A percentile compares a stretch with the other conserved stretches of the same genome.
phyloP scores from a whole-genome alignment of 2,888 invertebrate genomes.

The Microplitis manilae region DNA sequence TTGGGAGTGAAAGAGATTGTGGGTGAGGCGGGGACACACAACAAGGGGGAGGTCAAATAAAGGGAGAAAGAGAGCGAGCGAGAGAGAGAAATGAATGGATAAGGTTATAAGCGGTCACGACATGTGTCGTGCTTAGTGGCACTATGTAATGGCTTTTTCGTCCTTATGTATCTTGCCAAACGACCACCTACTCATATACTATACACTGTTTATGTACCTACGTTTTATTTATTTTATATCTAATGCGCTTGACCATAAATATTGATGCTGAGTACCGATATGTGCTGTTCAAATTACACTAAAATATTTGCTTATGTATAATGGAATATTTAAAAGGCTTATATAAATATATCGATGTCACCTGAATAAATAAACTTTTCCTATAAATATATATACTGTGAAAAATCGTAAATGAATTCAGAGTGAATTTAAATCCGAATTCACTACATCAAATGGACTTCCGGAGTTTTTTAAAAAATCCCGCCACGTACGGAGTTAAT shows the following conservation, averaged over 20 bases:
- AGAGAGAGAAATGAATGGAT: conserved; percentile 20
- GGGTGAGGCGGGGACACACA: conserved; percentile 32
- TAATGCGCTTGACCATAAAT: conserved; percentile 54
- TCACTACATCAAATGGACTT: no score
- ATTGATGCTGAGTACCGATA: conserved; percentile 55
- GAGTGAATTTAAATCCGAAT: no score
- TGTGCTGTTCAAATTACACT: conserved; percentile 18
- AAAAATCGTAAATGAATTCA: no score
- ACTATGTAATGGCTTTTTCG: conserved; percentile 62
- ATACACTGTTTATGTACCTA: conserved; percentile 42
- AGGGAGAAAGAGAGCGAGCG: conserved; percentile 20
- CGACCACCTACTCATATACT: conserved; percentile 17
- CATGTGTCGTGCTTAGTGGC: conserved; percentile 64
- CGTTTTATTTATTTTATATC: conserved; percentile 33
- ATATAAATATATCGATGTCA: no score
- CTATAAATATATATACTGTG: no score
- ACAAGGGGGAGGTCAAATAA: conserved; percentile 33
- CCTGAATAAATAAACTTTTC: no score
- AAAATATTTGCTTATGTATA: background rate
- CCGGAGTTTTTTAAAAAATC: no score
- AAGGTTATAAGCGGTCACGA: conserved; percentile 58
- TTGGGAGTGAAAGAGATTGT: conserved; percentile 50
- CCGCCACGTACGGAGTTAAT: no score
- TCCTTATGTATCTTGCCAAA: conserved; percentile 54
- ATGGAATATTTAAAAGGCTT: background rate